phyloP scores from a whole-genome alignment of 2,888 invertebrate genomes.

The Julus scanicus region DNA sequence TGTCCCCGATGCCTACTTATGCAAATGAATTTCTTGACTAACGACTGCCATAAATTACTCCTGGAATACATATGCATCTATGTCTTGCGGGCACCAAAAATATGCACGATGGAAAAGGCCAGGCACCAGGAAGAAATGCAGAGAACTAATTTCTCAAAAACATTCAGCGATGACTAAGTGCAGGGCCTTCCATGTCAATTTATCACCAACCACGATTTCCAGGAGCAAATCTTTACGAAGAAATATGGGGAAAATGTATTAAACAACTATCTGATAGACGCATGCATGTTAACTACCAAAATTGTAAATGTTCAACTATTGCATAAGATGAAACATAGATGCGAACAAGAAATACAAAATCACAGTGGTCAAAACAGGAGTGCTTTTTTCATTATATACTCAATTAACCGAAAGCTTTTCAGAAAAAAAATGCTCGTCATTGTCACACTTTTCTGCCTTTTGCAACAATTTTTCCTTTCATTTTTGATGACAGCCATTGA shows the following conservation, averaged over 20 bases:
- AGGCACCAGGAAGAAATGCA: background rate
- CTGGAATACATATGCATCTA: background rate
- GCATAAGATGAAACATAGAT: background rate
- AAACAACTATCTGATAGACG: background rate
- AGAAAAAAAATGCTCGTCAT: constrained; percentile 44
- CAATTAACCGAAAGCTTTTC: constrained; percentile 13
- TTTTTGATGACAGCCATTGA: constrained; percentile 51
- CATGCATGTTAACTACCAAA: background rate
- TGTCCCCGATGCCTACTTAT: constrained; percentile 38
- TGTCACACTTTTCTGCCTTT: constrained; percentile 34
- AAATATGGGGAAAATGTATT: background rate
- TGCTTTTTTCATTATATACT: constrained; percentile 14
- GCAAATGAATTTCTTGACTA: constrained; percentile 43
- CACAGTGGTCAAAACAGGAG: constrained; percentile 2
- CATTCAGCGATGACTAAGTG: background rate
- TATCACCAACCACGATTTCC: background rate
- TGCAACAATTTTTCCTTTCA: constrained; percentile 45
- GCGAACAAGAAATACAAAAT: background rate
- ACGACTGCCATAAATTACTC: constrained; percentile 24
- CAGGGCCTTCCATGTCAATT: background rate
- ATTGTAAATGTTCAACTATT: too few species aligned
- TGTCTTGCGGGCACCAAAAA: background rate
- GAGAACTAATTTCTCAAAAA: background rate
- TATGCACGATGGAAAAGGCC: background rate
- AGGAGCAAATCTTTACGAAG: background rate